A percentile compares a stretch with the other conserved stretches of the same genome.
Conservation (phyloP, 2,113 vertebrate genomes). For the Nyctereutes procyonoides region DNA sequence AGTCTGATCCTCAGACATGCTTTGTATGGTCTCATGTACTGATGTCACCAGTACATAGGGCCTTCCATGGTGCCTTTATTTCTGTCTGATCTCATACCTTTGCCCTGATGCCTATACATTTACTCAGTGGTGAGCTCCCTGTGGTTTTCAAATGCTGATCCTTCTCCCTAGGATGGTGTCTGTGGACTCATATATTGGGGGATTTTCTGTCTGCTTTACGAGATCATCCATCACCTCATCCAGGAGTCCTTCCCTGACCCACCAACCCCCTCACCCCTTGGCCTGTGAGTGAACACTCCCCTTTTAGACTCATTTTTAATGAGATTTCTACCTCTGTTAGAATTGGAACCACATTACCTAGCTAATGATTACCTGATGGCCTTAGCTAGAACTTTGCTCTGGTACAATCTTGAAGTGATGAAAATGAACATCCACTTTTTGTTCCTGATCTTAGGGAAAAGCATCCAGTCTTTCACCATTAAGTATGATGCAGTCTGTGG, state of each 20-base stretch:
- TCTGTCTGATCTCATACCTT: not conserved
- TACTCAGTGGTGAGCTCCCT: not conserved
- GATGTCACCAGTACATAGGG: not conserved
- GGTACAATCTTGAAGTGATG: not conserved
- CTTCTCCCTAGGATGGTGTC: not conserved
- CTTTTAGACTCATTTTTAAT: not conserved
- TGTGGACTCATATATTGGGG: not conserved
- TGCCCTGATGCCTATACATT: not conserved
- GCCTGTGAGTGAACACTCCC: not conserved
- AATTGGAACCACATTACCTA: not conserved
- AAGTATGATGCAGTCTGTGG: not conserved
- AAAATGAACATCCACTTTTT: not conserved
- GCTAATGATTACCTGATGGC: not conserved
- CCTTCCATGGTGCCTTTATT: not conserved
- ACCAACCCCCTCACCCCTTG: not conserved
- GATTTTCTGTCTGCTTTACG: not conserved
- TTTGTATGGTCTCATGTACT: fast-evolving
- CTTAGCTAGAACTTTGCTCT: not conserved
- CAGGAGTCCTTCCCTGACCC: not conserved
- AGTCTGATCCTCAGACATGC: not conserved
- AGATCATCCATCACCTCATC: not conserved
- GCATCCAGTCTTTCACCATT: not conserved
- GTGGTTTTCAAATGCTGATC: not conserved
- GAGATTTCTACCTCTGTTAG: not conserved
- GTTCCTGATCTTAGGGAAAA: not conserved